Evolutionary conservation across 2,113 vertebrate species (phyloP).

Genomic region (Pygoscelis adeliae): DNA sequence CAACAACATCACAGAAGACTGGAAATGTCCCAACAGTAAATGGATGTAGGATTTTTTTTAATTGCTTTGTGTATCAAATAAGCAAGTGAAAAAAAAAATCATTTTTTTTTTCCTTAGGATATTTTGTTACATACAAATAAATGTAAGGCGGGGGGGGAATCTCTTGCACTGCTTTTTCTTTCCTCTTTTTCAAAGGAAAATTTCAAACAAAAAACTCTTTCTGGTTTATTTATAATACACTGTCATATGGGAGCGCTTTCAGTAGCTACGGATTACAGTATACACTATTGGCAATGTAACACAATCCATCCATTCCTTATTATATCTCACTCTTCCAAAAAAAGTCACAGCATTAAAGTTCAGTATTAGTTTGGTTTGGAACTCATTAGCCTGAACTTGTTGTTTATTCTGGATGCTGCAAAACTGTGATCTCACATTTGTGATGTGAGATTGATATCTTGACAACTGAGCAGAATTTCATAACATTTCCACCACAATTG

Average conservation of each 20-base stretch:
- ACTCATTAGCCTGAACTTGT: background rate
- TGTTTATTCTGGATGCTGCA: slow-evolving; percentile 26
- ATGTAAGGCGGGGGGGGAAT: background rate
- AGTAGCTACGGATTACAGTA: background rate
- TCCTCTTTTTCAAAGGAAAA: background rate
- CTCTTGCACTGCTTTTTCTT: background rate
- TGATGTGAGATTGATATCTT: slow-evolving; percentile 26
- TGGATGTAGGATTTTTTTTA: background rate
- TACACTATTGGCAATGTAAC: background rate
- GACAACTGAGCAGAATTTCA: background rate
- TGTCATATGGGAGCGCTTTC: background rate
- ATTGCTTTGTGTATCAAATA: background rate
- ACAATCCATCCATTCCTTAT: background rate
- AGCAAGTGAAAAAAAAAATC: background rate
- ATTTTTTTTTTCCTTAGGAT: background rate
- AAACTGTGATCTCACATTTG: slow-evolving; percentile 33
- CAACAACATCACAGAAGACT: slow-evolving; percentile 16
- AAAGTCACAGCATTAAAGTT: background rate
- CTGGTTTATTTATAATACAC: background rate
- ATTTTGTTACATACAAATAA: background rate
- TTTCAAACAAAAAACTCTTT: background rate
- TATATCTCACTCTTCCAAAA: background rate
- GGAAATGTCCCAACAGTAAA: slow-evolving; percentile 13
- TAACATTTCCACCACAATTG: background rate
- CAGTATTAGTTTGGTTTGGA: slow-evolving; percentile 18